Conservation (phyloP, 2,113 vertebrate species). For the Chloropsis hardwickii region DNA sequence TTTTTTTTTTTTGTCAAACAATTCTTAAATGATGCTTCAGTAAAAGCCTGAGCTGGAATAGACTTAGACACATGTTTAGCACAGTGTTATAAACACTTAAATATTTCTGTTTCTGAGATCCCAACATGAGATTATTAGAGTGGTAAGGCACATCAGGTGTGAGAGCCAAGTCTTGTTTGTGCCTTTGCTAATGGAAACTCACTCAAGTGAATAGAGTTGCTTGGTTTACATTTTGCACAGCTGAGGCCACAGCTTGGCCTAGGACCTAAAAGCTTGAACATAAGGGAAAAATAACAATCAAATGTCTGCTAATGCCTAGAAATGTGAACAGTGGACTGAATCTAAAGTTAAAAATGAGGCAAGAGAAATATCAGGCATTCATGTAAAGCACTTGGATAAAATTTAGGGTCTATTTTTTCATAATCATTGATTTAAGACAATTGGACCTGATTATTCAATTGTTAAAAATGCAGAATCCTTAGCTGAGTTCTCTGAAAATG, state of each 20-base stretch:
- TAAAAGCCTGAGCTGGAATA: background rate
- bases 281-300: background rate
- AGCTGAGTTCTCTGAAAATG: background rate
- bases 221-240: background rate
- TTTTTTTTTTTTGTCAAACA: background rate
- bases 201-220: background rate
- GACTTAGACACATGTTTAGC: background rate
- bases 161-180: background rate
- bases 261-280: background rate
- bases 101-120: conserved; percentile 10
- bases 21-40: background rate
- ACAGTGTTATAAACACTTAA: background rate
- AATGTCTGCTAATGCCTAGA: background rate
- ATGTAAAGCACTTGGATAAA: background rate
- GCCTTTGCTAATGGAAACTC: background rate
- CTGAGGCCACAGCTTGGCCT: background rate
- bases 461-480: background rate
- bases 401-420: background rate
- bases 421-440: background rate
- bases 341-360: background rate
- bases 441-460: background rate
- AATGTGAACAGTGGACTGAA: background rate
- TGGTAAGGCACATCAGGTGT: background rate
- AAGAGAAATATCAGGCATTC: background rate
- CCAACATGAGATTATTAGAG: background rate